These are phyloP conservation scores for Congeria kusceri DNA, from an alignment of 2,888 invertebrate species.

Conservation along the genomic window DNA sequence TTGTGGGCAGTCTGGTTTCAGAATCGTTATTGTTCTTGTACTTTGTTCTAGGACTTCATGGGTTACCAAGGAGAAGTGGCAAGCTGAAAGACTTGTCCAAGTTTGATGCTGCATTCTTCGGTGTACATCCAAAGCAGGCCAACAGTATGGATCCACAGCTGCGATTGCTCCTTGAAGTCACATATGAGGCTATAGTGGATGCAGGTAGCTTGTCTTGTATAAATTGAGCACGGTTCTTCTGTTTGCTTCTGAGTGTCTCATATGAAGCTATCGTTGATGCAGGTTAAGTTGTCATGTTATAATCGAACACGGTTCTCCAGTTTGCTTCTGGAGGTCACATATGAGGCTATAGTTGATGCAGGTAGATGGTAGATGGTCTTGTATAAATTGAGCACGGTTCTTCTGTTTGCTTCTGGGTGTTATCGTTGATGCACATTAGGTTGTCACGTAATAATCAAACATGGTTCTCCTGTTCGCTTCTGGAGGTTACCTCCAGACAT, in stretches of 20 bases:
- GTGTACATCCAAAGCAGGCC: slow-evolving; percentile 84
- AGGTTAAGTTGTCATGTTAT: too few species aligned
- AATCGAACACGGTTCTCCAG: too few species aligned
- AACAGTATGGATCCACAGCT: slow-evolving; percentile 87
- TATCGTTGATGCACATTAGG: too few species aligned
- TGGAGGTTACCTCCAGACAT: slow-evolving; percentile 87
- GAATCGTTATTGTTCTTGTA: background rate
- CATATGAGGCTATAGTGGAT: slow-evolving; percentile 84
- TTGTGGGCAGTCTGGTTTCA: too few species aligned
- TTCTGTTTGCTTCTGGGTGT: too few species aligned
- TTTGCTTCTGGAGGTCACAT: slow-evolving; percentile 89
- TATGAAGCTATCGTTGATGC: too few species aligned
- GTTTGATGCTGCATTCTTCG: slow-evolving; percentile 82
- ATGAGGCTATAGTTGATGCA: slow-evolving; percentile 84
- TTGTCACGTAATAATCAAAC: background rate
- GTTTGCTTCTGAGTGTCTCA: too few species aligned
- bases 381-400: too few species aligned
- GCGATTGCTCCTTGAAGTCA: slow-evolving; percentile 91
- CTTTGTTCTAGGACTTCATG: slow-evolving; percentile 84
- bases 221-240: too few species aligned
- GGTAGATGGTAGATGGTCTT: slow-evolving; percentile 74
- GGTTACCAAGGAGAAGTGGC: slow-evolving; percentile 86
- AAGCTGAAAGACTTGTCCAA: slow-evolving; percentile 86
- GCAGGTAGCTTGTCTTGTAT: slow-evolving; percentile 74
- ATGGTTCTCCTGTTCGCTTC: background rate